Percentiles rank a stretch among this genome's conserved stretches.
phyloP scores from a whole-genome alignment of 2,797 vertebrate species.

The Chaunax sp. region DNA sequence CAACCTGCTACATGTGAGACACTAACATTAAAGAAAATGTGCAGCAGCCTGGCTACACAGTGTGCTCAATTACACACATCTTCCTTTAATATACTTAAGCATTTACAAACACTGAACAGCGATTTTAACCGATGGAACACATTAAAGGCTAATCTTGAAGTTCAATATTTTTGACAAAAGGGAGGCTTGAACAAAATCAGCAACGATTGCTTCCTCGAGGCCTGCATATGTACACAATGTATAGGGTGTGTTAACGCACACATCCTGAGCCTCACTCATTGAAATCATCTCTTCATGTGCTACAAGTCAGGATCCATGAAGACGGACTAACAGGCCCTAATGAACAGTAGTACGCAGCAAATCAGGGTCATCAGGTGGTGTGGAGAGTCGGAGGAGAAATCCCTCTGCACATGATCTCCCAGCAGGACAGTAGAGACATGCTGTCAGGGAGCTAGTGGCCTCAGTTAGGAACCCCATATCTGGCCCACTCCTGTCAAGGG shows the following conservation, averaged over 20 bases:
- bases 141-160: not conserved
- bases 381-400: slow-evolving; percentile 19
- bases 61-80: too few relatives aligned
- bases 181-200: slow-evolving; percentile 8
- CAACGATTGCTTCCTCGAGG: not conserved
- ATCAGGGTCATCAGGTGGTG: slow-evolving; percentile 46
- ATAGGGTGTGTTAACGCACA: slow-evolving; percentile 2
- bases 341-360: slow-evolving; percentile 17
- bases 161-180: slow-evolving; percentile 9
- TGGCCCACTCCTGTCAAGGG: slow-evolving; percentile 29
- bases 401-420: slow-evolving; percentile 19
- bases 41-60: too few relatives aligned
- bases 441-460: slow-evolving; percentile 11
- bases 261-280: slow-evolving; percentile 37
- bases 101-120: too few relatives aligned
- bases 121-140: too few relatives aligned
- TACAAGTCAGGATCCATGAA: slow-evolving; percentile 50
- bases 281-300: slow-evolving; percentile 58
- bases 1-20: too few relatives aligned
- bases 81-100: too few relatives aligned
- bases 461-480: slow-evolving; percentile 19
- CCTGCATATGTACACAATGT: slow-evolving; percentile 9
- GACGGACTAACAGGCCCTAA: slow-evolving; percentile 39
- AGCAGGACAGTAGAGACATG: not conserved
- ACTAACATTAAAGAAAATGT: too few relatives aligned